phyloP scores from a whole-genome alignment of 2,888 invertebrate genomes.

The Eilema depressum region DNA sequence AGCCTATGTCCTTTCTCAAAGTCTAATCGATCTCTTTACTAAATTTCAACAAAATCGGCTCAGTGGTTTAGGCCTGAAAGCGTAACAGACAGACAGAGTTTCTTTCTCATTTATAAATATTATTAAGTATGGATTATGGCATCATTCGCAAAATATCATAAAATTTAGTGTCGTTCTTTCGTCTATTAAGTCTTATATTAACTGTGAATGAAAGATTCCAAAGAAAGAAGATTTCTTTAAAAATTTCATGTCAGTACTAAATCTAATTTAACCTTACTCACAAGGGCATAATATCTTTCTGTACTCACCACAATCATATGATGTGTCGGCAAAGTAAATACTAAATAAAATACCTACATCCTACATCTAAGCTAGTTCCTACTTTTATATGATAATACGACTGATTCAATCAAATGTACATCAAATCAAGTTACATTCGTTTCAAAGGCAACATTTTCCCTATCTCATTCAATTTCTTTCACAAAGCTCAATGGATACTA shows the following conservation, averaged over 20 bases:
- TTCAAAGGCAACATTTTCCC: conserved; percentile 12
- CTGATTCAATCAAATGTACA: conserved; percentile 6
- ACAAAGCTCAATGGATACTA: conserved; percentile 12
- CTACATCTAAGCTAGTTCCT: not conserved
- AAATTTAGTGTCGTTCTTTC: too few relatives aligned
- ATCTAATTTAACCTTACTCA: not conserved
- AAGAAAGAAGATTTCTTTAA: too few relatives aligned
- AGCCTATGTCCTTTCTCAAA: too few relatives aligned
- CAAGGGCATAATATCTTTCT: not conserved
- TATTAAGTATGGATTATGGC: too few relatives aligned
- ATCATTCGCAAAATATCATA: too few relatives aligned
- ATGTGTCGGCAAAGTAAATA: not conserved
- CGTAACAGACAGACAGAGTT: too few relatives aligned
- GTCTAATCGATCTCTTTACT: too few relatives aligned
- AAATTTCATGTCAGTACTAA: not conserved
- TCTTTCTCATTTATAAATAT: too few relatives aligned
- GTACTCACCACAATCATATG: not conserved
- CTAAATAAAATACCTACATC: not conserved
- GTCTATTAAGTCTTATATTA: too few relatives aligned
- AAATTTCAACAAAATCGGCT: too few relatives aligned
- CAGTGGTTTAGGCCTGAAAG: too few relatives aligned
- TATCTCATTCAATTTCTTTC: conserved; percentile 15
- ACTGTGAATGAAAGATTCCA: too few relatives aligned
- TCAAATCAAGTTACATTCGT: conserved; percentile 15
- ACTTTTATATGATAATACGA: conserved; percentile 8